Conservation (phyloP, 2,113 vertebrate genomes). For the Falco punctatus region DNA sequence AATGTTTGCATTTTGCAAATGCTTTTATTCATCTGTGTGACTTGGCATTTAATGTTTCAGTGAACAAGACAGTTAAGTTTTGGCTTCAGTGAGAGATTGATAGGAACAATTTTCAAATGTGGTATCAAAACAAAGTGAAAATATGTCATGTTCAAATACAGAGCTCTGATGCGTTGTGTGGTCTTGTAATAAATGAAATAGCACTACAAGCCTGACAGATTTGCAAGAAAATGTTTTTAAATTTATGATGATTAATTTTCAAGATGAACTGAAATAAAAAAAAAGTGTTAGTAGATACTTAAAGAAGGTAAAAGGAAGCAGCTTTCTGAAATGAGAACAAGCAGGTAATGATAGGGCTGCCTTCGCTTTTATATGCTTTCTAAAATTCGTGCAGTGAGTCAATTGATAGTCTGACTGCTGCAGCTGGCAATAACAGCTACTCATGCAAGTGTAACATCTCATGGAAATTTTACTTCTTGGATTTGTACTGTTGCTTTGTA, state of each 20-base stretch:
- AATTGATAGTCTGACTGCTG: conserved; percentile 13
- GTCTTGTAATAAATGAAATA: conserved; percentile 75
- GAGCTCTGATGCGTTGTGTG: conserved; percentile 70
- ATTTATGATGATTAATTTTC: conserved; percentile 78
- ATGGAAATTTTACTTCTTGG: neutral
- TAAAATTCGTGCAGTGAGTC: neutral
- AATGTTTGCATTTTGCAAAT: conserved; percentile 43
- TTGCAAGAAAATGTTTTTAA: conserved; percentile 73
- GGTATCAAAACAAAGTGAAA: conserved; percentile 78
- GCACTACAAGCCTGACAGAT: conserved; percentile 65
- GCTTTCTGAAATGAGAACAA: conserved; percentile 26
- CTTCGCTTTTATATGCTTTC: conserved; percentile 32
- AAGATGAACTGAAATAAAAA: conserved; percentile 72
- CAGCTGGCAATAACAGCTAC: neutral
- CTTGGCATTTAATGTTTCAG: conserved; percentile 76
- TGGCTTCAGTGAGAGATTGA: conserved; percentile 74
- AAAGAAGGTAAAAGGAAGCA: conserved; percentile 50
- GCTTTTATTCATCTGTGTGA: conserved; percentile 66
- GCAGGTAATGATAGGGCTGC: conserved; percentile 44
- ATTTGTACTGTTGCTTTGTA: neutral
- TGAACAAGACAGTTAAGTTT: conserved; percentile 73
- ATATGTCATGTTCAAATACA: conserved; percentile 79
- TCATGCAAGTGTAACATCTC: neutral
- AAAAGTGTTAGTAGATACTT: conserved; percentile 67
- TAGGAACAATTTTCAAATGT: conserved; percentile 77